Evolutionary conservation across 2,797 vertebrate species (phyloP), one percentile per base, ranked within the genome.

Genomic region (Enteromius viviparus): DNA sequence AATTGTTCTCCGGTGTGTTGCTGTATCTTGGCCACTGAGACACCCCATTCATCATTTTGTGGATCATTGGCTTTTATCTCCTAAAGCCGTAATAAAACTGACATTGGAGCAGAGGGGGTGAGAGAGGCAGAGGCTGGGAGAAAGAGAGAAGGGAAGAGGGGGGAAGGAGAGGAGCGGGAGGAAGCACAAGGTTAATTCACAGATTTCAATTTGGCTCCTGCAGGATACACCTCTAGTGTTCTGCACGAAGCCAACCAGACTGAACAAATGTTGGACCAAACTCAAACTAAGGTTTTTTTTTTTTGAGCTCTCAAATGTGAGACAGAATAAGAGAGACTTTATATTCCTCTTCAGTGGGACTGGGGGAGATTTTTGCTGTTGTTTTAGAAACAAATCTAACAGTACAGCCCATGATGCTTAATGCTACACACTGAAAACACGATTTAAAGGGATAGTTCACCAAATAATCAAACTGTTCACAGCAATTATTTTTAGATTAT

Each of bases 31-130:
- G 91, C 89, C 92, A 87, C 91, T 92, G 88, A 81, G 91, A 93
- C 93, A 90, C 90, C 92, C 94, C 93, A 94, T 96, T 95, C 95
- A 93, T 96, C 95, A 96, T 95, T 94, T 91, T 92, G 91, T 91
- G 93, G 94, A 94, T 95, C 90, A 87, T 94, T 95, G 93, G 90
- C 91, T 94, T 95, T 94, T 94, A 89, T 95, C 93, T 93, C 94
- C 95, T 93, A 91, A 96, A 95, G 93, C 94, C 90, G 70, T 95
- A 94, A 95, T 95, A 96, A 94, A 95, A 94, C 92, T 95, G 94
- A 94, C 94, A 94, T 90, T 91, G 93, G 92, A 91, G 89, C 76
- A 81, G 88, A 90, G 91, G 87, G 89, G 92, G 90, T 85, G 74
- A 91, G 87, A 78, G 89, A 89, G 87, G 55, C 74, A 84, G 84